Evolutionary conservation across 2,888 invertebrate species (phyloP).

Genomic region (Phyto melanocephala): DNA sequence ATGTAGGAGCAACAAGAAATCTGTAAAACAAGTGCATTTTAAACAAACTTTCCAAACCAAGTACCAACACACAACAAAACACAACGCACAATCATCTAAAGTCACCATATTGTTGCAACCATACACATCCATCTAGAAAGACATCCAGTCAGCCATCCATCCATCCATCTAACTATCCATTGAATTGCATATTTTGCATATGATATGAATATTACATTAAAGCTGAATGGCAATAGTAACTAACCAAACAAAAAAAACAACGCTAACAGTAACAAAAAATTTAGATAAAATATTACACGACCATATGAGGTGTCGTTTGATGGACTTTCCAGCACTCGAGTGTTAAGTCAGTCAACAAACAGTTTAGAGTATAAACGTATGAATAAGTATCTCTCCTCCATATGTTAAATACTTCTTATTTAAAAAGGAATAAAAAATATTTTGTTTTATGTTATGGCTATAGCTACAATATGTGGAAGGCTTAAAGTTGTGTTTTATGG

Average conservation of each 20-base stretch:
- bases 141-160: conserved; percentile 24
- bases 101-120: conserved; percentile 10
- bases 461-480: conserved; percentile 10
- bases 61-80: not conserved
- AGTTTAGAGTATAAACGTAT: conserved; percentile 24
- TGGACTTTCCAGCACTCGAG: conserved; percentile 57
- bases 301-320: conserved; percentile 70
- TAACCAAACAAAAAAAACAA: not conserved
- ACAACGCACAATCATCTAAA: conserved; percentile 20
- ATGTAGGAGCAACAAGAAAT: conserved; percentile 22
- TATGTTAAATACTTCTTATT: not conserved
- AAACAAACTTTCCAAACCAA: conserved; percentile 18
- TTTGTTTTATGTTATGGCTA: conserved; percentile 9
- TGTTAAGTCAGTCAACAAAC: conserved; percentile 52
- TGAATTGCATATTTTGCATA: conserved; percentile 59
- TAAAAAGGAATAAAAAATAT: conserved; percentile 37
- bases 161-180: conserved; percentile 33
- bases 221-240: not conserved
- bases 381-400: conserved; percentile 2
- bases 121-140: not conserved
- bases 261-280: not conserved
- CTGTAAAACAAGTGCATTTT: conserved; percentile 50
- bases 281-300: conserved; percentile 68
- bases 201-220: conserved; percentile 51
- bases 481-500: conserved; percentile 40